phyloP scores from a whole-genome alignment of 23 tunicate species.

The Clavelina lepadiformis region DNA sequence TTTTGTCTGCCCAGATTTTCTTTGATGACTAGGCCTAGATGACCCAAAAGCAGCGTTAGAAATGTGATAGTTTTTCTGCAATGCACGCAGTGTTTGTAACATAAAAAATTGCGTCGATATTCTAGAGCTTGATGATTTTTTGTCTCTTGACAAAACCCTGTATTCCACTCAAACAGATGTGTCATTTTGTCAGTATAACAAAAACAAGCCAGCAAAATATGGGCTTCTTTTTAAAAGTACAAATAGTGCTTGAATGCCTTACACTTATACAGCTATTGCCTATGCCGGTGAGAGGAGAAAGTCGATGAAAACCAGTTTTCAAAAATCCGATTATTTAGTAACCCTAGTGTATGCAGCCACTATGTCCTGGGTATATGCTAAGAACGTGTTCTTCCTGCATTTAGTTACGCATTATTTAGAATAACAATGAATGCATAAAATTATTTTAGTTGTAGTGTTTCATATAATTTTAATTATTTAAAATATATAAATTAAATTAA shows the following conservation, averaged over 20 bases:
- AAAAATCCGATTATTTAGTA: too few relatives aligned
- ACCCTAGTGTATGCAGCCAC: too few relatives aligned
- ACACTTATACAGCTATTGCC: not conserved
- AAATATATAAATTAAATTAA: too few relatives aligned
- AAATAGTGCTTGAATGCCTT: not conserved
- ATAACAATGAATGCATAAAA: too few relatives aligned
- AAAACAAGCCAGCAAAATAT: conserved; percentile 1
- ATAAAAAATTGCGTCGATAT: not conserved
- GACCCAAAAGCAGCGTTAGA: not conserved
- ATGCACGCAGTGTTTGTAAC: not conserved
- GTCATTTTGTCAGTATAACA: not conserved
- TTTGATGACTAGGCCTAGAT: too few relatives aligned
- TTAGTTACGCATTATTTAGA: too few relatives aligned
- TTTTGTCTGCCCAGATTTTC: too few relatives aligned
- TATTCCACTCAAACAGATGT: not conserved
- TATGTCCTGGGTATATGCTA: too few relatives aligned
- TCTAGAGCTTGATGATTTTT: not conserved
- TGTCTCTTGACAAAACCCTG: not conserved
- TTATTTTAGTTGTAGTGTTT: too few relatives aligned
- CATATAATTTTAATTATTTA: too few relatives aligned
- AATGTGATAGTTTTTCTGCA: not conserved
- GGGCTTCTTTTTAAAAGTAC: not conserved
- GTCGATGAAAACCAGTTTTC: too few relatives aligned
- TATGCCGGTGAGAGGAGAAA: not conserved
- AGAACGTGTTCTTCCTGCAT: too few relatives aligned